Evolutionary conservation across 2,113 vertebrate genomes (phyloP), one percentile per base, ranked within the genome.

Genomic region (Phasianus colchicus): DNA sequence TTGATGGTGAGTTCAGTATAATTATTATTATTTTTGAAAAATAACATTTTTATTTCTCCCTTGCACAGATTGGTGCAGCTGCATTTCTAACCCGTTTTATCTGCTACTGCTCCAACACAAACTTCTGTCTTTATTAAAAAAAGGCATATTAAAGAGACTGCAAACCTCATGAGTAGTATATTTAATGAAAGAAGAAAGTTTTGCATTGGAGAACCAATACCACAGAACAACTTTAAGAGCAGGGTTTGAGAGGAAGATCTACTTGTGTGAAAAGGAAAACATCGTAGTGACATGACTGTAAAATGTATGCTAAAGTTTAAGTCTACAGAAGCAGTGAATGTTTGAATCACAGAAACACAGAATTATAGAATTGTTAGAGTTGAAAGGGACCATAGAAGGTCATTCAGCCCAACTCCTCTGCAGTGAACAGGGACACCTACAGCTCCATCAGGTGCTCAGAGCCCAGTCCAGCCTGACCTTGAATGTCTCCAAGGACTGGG

Each of bases 71-170:
- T 65, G 83, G 29, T 92, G 61, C 92, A 96, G 93, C 89, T 96
- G 84, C 71, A 48, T 81, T 96, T 92, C 83, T 88, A 65, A 84
- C 50, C 75, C n/a, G 2, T 88, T 94, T 91, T 93, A 86, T 63
- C 81, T 61, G 60, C 88, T 91, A 55, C 60, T 81, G 66, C 61
- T 96, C 95, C 93, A 96, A 95, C 52, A 92, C 69, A 96, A 97
- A 94, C 89, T 88, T 93, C 30, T 71, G 45, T 92, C 66, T 94
- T 95, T 93, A 93, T 96, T 96, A 81, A 94, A 95, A 93, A 94
- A 89, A 88, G 48, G 36, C 30, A 6, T 90, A 74, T 69, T 92
- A 72, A 73, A 93, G 60, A 38, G 40, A 71, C 57, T 84, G 16
- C 76, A 92, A 96, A 90, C 70, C 34, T 58, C 74, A 12, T 64